Conservation (phyloP, 2,888 invertebrate genomes). For the Heliconius ethilla region DNA sequence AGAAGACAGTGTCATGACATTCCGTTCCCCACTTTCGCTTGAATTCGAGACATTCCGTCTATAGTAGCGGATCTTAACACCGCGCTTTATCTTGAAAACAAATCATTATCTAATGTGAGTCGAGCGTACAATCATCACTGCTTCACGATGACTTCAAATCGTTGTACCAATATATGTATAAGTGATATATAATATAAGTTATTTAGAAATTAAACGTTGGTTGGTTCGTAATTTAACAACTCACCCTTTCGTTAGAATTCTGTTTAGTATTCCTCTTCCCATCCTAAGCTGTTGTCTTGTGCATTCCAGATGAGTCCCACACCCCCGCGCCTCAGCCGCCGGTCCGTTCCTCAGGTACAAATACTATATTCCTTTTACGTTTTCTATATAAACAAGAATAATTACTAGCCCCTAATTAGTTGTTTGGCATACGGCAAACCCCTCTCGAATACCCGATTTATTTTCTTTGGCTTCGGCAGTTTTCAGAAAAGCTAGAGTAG, state of each 20-base stretch:
- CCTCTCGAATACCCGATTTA: slow-evolving; percentile 29
- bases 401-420: slow-evolving; percentile 46
- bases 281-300: slow-evolving; percentile 79
- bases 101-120: too few relatives aligned
- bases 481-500: not conserved
- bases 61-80: not conserved
- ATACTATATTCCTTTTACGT: slow-evolving; percentile 61
- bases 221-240: slow-evolving; percentile 36
- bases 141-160: not conserved
- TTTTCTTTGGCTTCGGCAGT: slow-evolving; percentile 16
- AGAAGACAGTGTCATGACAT: not conserved
- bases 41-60: not conserved
- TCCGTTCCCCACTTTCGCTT: not conserved
- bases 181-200: slow-evolving; percentile 5
- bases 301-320: slow-evolving; percentile 82
- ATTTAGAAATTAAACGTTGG: slow-evolving; percentile 28
- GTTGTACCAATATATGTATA: not conserved
- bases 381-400: slow-evolving; percentile 41
- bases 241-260: slow-evolving; percentile 44
- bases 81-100: not conserved
- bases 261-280: slow-evolving; percentile 62
- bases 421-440: slow-evolving; percentile 28
- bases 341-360: slow-evolving; percentile 82
- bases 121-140: not conserved
- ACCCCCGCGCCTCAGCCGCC: slow-evolving; percentile 79